Percentiles rank a stretch among this genome's conserved stretches.
Evolutionary conservation across 1,140 invertebrate species (phyloP).

Genomic region (Brachionus angularis): DNA sequence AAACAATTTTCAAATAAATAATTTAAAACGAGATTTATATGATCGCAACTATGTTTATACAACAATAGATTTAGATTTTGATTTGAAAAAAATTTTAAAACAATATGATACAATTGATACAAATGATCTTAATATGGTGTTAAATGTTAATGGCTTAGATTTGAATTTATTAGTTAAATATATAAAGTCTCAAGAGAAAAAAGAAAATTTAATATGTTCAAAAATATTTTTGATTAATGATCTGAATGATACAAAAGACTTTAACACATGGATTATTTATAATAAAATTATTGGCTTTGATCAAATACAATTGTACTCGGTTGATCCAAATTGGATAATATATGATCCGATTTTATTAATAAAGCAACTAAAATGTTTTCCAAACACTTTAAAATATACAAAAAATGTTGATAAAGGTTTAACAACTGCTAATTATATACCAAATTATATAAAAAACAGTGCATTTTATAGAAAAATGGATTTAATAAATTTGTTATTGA

Average conservation of each 20-base stretch:
- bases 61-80: no score
- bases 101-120: no score
- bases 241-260: not conserved
- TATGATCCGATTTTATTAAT: not conserved
- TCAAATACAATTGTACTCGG: constrained; percentile 3
- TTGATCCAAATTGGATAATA: not conserved
- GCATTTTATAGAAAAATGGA: constrained; percentile 22
- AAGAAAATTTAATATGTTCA: not conserved
- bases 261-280: not conserved
- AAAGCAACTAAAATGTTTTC: not conserved
- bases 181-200: no score
- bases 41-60: no score
- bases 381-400: not conserved
- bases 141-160: no score
- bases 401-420: not conserved
- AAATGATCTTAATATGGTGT: no score
- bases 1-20: no score
- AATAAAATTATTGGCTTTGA: not conserved
- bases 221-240: constrained; percentile 3
- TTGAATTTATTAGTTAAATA: no score
- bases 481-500: not conserved
- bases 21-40: no score
- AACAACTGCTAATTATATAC: not conserved
- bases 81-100: no score
- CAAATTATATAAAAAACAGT: not conserved